Conservation (phyloP, 2,113 vertebrate genomes). For the Struthio camelus region DNA sequence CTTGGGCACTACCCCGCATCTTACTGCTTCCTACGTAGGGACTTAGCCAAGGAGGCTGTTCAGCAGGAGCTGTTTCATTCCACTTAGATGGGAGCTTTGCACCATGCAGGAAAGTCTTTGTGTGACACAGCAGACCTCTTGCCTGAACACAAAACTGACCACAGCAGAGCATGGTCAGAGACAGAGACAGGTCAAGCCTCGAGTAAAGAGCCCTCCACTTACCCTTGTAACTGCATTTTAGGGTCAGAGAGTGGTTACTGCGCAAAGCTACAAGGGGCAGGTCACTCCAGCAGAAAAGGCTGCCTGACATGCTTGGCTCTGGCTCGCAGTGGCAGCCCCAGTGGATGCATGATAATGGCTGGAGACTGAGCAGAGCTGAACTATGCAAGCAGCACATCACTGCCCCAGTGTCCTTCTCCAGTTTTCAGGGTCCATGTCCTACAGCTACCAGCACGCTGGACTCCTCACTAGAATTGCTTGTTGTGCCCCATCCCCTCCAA, state of each 20-base stretch:
- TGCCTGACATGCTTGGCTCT: neutral
- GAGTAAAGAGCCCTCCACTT: neutral
- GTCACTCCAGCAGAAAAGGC: neutral
- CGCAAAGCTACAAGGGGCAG: neutral
- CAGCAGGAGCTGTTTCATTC: neutral
- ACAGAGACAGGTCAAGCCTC: neutral
- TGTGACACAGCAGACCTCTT: neutral
- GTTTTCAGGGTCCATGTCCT: neutral
- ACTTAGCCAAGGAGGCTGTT: neutral
- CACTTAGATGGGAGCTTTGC: neutral
- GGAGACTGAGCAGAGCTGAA: neutral
- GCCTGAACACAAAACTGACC: neutral
- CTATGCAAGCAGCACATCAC: neutral
- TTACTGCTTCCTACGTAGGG: neutral
- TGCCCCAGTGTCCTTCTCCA: neutral
- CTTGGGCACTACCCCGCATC: neutral
- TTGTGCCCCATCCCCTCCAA: neutral
- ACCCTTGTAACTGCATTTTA: neutral
- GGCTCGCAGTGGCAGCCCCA: neutral
- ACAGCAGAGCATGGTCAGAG: neutral
- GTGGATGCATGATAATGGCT: neutral
- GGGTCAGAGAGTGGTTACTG: neutral
- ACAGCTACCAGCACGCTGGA: neutral
- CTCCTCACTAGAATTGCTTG: neutral
- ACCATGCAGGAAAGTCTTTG: neutral